Evolutionary conservation across 2,113 vertebrate genomes (phyloP).

Genomic region (Cochlearius cochlearius): DNA sequence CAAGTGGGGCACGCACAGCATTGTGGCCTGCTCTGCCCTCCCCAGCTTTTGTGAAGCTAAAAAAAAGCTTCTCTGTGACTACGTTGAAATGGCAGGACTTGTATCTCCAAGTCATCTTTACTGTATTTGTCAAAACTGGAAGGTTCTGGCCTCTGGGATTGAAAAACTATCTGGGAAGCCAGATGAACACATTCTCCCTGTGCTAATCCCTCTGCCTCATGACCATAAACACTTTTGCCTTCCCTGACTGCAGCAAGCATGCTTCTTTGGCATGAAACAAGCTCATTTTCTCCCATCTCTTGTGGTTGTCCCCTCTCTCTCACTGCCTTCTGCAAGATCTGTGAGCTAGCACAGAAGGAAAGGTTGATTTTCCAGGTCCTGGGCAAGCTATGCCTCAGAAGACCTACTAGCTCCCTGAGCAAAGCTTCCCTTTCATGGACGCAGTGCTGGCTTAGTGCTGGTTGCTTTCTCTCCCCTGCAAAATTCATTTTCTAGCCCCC

Average conservation of each 20-base stretch:
- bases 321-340: not conserved
- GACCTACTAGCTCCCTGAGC: not conserved
- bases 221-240: not conserved
- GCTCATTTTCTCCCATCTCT: not conserved
- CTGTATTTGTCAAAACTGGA: not conserved
- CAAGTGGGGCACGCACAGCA: rapidly evolving
- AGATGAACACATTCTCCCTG: not conserved
- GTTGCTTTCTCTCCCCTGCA: not conserved
- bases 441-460: not conserved
- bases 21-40: not conserved
- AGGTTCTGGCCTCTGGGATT: not conserved
- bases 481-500: not conserved
- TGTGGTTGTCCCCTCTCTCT: not conserved
- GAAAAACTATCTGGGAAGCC: not conserved
- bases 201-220: not conserved
- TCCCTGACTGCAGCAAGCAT: not conserved
- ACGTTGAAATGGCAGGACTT: not conserved
- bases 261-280: not conserved
- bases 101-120: not conserved
- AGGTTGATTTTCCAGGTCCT: not conserved
- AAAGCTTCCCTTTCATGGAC: not conserved
- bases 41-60: not conserved
- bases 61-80: not conserved
- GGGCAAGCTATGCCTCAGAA: not conserved
- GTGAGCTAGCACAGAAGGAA: not conserved